Percentiles rank a stretch among this genome's conserved stretches.
phyloP scores from a whole-genome alignment of 2,888 invertebrate species.

The Catocala sponsa region DNA sequence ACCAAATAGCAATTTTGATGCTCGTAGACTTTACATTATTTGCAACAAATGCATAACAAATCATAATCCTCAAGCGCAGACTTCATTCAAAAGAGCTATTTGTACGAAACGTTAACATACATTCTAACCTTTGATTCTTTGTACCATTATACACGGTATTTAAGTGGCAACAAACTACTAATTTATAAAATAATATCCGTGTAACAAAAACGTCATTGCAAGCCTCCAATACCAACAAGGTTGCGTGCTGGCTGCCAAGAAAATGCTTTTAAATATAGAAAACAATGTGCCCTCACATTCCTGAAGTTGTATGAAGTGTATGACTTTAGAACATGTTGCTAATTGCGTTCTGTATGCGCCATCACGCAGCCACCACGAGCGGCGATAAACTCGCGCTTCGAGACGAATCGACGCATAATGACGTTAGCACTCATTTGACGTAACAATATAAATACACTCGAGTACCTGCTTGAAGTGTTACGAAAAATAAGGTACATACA shows the following conservation, averaged over 20 bases:
- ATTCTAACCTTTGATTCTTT: background rate
- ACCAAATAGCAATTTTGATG: no score
- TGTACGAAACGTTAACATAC: no score
- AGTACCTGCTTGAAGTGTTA: no score
- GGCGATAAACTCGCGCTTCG: constrained; percentile 64
- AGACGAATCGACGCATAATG: constrained; percentile 17
- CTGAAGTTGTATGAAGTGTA: constrained; percentile 63
- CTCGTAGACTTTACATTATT: no score
- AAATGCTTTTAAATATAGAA: constrained; percentile 62
- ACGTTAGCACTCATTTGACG: background rate
- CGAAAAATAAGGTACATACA: no score
- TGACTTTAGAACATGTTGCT: constrained; percentile 72
- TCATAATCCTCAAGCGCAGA: no score
- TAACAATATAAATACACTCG: background rate
- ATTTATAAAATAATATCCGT: constrained; percentile 11
- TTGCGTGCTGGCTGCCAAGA: constrained; percentile 55
- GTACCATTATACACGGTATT: background rate
- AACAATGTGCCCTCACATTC: constrained; percentile 73
- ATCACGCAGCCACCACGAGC: constrained; percentile 67
- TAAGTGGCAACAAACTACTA: constrained; percentile 10
- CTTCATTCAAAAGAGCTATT: no score
- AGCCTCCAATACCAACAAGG: constrained; percentile 47
- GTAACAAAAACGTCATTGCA: constrained; percentile 4
- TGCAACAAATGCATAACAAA: no score
- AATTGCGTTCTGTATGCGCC: constrained; percentile 78